phyloP scores from a whole-genome alignment of 1,140 invertebrate species.

The Drosophila murphyi region DNA sequence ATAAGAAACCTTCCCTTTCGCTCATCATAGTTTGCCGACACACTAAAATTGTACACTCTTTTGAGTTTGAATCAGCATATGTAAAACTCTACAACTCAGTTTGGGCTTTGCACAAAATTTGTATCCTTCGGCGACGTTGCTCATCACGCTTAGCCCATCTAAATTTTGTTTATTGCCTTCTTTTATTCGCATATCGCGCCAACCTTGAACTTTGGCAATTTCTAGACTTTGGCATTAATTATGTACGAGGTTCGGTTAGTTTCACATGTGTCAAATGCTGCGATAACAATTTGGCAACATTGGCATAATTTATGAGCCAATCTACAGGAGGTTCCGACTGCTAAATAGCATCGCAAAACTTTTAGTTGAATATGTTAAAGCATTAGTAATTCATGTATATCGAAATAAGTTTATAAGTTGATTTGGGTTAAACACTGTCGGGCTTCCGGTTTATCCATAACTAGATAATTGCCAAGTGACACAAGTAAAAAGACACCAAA shows the following conservation, averaged over 20 bases:
- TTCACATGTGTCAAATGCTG: conserved; percentile 51
- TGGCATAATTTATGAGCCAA: conserved; percentile 45
- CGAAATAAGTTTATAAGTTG: conserved; percentile 43
- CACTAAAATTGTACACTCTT: conserved; percentile 30
- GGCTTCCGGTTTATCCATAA: conserved; percentile 14
- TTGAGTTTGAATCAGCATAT: conserved; percentile 34
- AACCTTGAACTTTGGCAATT: conserved; percentile 45
- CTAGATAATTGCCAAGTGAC: conserved; percentile 13
- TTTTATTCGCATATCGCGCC: conserved; percentile 1
- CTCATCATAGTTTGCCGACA: conserved; percentile 35
- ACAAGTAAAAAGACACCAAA: not conserved
- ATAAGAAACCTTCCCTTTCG: conserved; percentile 23
- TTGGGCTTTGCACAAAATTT: conserved; percentile 8
- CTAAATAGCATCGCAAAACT: conserved; percentile 20
- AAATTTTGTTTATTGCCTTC: conserved; percentile 13
- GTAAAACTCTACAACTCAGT: conserved; percentile 33
- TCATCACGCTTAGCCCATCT: not conserved
- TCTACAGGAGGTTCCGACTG: not conserved
- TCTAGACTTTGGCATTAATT: conserved; percentile 36
- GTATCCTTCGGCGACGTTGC: conserved; percentile 3
- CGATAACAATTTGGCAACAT: conserved; percentile 55
- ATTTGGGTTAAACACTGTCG: conserved; percentile 29
- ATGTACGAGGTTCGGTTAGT: conserved; percentile 45
- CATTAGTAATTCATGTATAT: conserved; percentile 40
- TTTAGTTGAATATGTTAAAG: conserved; percentile 36